Base-by-base conservation (phyloP, 2,113 vertebrate species). In the Paratilapia polleni region DNA sequence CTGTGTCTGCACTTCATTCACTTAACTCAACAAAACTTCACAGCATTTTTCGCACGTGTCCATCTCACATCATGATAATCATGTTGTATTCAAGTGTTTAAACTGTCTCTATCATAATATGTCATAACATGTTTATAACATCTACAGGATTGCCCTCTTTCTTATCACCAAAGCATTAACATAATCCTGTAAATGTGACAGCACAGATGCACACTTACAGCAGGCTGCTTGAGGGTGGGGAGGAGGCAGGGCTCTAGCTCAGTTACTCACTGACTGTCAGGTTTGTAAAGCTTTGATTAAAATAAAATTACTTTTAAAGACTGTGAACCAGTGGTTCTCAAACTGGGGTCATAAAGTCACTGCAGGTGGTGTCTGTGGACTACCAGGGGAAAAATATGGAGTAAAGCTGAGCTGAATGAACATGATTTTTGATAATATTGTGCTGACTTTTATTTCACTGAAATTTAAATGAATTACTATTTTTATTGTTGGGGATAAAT, bases 111-210 rank as follows among this genome's bases (percentile, higher is more conserved):
- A 13, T 68, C 26, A 17, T 76, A 56, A 80, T 49, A 22, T 64
- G 2, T 43, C 34, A 57, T 84, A 78, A 80, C 82, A 47, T 58
- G 76, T 82, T 54, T 36, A 57, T 83, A 86, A 80, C 85, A 64
- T 75, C 82, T 84, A 26, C 80, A 74, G 64, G 90, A 81, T 60
- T 73, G 58, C 77, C 81, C 81, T 49, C 87, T 80, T 61, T 47
- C 3, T 78, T 83, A 81, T 81, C 89, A 82, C 38, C 36, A 26
- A 7, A 63, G 34, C 60, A 81, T 89, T 88, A 87, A 90, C 74
- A 49, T 5, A 20, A 77, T 11, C 34, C 1, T 85, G 89, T 89
- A 79, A 90, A 88, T 31, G 57, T 63, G 8, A 61, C 59, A 14
- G 62, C 77, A 56, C 26, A 70, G 70, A 89, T 20, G 28, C 86